Base-by-base conservation (phyloP, 2,888 invertebrate species). In the Caenorhabditis imperialis region DNA sequence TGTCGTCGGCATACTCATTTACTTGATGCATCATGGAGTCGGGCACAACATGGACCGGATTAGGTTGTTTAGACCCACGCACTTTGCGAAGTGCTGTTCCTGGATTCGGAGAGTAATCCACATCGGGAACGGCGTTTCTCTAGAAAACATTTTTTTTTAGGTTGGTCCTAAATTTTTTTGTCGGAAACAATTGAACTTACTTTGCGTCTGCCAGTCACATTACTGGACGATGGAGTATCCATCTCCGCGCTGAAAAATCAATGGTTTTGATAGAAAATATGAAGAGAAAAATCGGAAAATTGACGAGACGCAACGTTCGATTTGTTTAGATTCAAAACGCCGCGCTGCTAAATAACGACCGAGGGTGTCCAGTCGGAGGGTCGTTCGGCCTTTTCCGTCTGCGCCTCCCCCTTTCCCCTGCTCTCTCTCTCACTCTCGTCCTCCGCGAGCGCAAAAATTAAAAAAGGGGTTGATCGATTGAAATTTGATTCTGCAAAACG, bases 181-280 rank as follows among this genome's bases (percentile, higher is more conserved):
- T 30, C 10, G 30, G 30, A 7, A 10, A 7, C 10, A 16, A 8
- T 8, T 8, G 14, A 40, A 37, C 42, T 47, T 40, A 70, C 69
- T 25, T 60, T 60, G 16, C 54, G 27, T 18, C 69, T 12, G 1
- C 69, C 69, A 2, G 69, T 70, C 1, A 70, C 60, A 40, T 70
- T 70, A 25, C 58, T 69, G 1, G 47, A 70, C 5, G 69, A 47
- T 7, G 69, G 57, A 6, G 18, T 16, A 22, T 57, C 57, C 65
- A 65, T 65, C 47, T 37, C n/a, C n/a, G n/a, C n/a, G n/a, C n/a
- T n/a, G n/a, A n/a, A n/a, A n/a, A n/a, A n/a, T n/a, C n/a, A n/a
- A n/a, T n/a, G n/a, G n/a, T n/a, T n/a, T n/a, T n/a, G n/a, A n/a
- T n/a, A n/a, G n/a, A n/a, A n/a, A n/a, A n/a, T n/a, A n/a, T n/a